Evolutionary conservation across 30 jellyfish, hydroid and myxozoan genomes (phyloP).

Genomic region (Mastigias papua): DNA sequence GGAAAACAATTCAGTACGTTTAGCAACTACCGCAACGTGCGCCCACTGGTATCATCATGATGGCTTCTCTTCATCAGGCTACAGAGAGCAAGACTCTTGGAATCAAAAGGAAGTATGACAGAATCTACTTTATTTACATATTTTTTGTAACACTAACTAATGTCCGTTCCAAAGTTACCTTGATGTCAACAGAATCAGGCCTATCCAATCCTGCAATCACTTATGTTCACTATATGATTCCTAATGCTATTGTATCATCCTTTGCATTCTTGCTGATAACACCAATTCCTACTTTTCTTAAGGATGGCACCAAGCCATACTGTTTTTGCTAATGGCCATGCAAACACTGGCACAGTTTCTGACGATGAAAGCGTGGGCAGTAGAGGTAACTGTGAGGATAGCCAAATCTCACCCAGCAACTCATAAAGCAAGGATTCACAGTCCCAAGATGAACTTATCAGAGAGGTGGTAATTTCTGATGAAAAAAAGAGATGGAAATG

Average conservation of each 20-base stretch:
- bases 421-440: neutral
- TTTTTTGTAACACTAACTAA: neutral
- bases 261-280: neutral
- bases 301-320: neutral
- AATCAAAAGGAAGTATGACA: neutral
- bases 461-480: neutral
- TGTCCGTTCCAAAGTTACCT: neutral
- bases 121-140: too few relatives aligned
- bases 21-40: too few relatives aligned
- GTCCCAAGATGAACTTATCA: neutral
- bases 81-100: neutral
- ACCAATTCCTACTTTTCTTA: too few relatives aligned
- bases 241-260: too few relatives aligned
- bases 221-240: neutral
- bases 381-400: neutral
- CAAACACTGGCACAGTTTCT: neutral
- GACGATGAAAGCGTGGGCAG: neutral
- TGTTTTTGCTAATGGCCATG: neutral
- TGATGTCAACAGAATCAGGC: neutral
- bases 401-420: neutral
- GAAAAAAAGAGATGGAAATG: constrained; percentile 12
- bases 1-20: too few relatives aligned
- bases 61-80: too few relatives aligned
- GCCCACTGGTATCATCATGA: too few relatives aligned
- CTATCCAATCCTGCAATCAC: neutral